Percentiles rank a stretch among this genome's conserved stretches.
Conservation (phyloP, 2,888 invertebrate species). For the Anorthoa munda region DNA sequence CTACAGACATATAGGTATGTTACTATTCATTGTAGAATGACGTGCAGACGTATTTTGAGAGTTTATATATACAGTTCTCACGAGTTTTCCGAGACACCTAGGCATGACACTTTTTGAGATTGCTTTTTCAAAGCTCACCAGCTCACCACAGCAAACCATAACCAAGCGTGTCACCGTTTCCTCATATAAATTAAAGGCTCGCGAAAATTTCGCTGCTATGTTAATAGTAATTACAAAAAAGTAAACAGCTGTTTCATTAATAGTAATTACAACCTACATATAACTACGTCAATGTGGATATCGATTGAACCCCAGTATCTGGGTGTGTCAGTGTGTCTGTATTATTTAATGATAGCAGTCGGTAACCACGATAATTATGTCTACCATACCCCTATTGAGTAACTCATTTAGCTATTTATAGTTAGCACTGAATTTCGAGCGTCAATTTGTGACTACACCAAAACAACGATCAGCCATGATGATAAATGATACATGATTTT, state of each 20-base stretch:
- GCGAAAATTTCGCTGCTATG: too few relatives aligned
- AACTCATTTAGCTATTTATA: background rate
- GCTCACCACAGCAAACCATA: too few relatives aligned
- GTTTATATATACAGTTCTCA: too few relatives aligned
- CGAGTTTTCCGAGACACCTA: too few relatives aligned
- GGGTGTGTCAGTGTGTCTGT: constrained; percentile 5
- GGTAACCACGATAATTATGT: background rate
- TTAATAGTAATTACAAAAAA: too few relatives aligned
- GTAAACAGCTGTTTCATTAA: background rate
- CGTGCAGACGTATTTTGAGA: background rate
- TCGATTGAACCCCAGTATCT: constrained; percentile 19
- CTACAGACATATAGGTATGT: background rate
- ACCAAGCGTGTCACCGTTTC: too few relatives aligned
- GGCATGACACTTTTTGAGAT: too few relatives aligned
- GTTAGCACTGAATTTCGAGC: background rate
- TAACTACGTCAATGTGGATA: background rate
- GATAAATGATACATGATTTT: too few relatives aligned
- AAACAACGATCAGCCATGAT: background rate
- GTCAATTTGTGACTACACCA: background rate
- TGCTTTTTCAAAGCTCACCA: too few relatives aligned
- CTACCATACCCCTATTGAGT: background rate
- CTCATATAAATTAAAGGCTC: too few relatives aligned
- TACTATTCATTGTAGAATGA: too few relatives aligned
- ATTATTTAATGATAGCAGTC: constrained; percentile 19
- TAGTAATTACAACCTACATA: background rate